phyloP scores from a whole-genome alignment of 1,140 invertebrate genomes.

The Cotesia typhae region DNA sequence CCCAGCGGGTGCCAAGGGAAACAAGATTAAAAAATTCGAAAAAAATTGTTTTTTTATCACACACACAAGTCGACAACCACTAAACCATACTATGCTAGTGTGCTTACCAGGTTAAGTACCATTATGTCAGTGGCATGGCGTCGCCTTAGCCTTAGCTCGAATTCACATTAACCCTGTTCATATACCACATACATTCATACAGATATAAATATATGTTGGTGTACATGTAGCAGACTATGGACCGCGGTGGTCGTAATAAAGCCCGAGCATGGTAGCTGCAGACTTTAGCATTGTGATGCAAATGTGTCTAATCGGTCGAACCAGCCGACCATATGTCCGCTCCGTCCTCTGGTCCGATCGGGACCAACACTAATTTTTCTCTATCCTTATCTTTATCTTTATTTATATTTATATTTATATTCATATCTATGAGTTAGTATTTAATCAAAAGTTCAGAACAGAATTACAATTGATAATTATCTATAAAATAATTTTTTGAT shows the following conservation, averaged over 20 bases:
- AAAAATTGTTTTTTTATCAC: constrained; percentile 8
- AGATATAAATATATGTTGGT: constrained; percentile 3
- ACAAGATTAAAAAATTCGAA: constrained; percentile 1
- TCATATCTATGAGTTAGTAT: too few species aligned
- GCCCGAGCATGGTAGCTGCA: constrained; percentile 49
- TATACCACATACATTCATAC: background rate
- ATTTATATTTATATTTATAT: too few species aligned
- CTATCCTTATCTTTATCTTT: too few species aligned
- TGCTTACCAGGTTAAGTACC: constrained; percentile 56
- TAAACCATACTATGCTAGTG: background rate
- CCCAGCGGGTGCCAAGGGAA: constrained; percentile 8
- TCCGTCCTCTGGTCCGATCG: constrained; percentile 32
- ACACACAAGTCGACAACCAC: too few species aligned
- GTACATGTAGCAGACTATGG: constrained; percentile 47
- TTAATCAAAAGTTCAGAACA: too few species aligned
- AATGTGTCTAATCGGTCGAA: constrained; percentile 65
- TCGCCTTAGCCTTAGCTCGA: constrained; percentile 12
- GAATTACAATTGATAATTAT: too few species aligned
- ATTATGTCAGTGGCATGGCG: constrained; percentile 51
- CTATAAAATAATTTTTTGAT: too few species aligned
- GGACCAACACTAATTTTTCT: background rate
- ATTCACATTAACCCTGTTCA: background rate
- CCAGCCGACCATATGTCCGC: constrained; percentile 65
- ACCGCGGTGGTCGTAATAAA: constrained; percentile 58
- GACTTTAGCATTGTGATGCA: constrained; percentile 63